Evolutionary conservation across 2,797 vertebrate species (phyloP).

Genomic region (Cygnus olor): DNA sequence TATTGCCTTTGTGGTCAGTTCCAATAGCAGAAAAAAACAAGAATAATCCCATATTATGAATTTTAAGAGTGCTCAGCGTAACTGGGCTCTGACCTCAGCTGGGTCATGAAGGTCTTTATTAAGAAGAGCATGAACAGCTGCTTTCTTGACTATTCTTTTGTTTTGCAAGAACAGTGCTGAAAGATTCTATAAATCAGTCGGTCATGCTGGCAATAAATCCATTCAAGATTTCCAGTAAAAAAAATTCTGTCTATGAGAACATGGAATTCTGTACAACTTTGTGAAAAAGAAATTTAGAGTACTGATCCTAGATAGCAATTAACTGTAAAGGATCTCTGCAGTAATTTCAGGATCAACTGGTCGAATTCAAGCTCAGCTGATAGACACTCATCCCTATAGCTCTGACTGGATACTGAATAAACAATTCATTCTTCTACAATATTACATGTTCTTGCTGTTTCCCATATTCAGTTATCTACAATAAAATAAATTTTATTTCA

Average conservation of each 20-base stretch:
- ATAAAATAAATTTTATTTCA: background rate
- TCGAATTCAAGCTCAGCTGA: background rate
- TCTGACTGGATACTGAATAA: background rate
- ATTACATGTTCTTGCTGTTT: background rate
- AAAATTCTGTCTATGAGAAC: slow-evolving; percentile 21
- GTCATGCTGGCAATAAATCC: slow-evolving; percentile 5
- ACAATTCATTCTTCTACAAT: background rate
- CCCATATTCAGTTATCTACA: background rate
- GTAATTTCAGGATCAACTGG: background rate
- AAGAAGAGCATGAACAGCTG: slow-evolving; percentile 54
- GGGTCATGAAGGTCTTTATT: slow-evolving; percentile 58
- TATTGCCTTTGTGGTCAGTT: slow-evolving; percentile 44
- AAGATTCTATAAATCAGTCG: slow-evolving; percentile 54
- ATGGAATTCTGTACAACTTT: background rate
- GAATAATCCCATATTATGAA: slow-evolving; percentile 27
- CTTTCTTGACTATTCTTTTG: slow-evolving; percentile 24
- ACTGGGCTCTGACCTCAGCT: slow-evolving; percentile 48
- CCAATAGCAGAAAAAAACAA: slow-evolving; percentile 38
- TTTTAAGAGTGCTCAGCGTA: slow-evolving; percentile 39
- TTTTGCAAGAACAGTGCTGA: slow-evolving; percentile 37
- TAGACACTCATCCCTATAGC: background rate
- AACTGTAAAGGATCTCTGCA: background rate
- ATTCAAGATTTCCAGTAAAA: slow-evolving; percentile 34
- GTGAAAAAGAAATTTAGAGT: background rate
- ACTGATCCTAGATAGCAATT: background rate